Evolutionary conservation across 2,888 invertebrate genomes (phyloP), one percentile per base, ranked within the genome.

Genomic region (Drosophila parthenogenetica): DNA sequence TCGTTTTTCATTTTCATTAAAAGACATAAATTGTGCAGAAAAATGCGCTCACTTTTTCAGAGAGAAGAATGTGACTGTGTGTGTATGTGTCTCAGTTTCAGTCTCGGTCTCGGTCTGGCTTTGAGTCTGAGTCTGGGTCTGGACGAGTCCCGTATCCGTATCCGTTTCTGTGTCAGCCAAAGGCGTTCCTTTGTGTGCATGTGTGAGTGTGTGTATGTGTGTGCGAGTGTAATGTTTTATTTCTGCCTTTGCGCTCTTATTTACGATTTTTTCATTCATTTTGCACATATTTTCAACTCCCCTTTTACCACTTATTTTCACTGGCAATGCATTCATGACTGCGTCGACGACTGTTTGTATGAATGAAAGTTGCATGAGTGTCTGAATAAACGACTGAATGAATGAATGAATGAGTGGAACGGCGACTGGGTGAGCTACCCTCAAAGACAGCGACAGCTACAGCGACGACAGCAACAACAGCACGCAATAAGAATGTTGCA

Each of bases 21-120:
- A 87, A 89, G 84, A 84, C 87, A 84, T 89, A 89, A 84, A 84
- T 84, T 89, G 89, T 87, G 87, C 87, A 89, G 89, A 84, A 89
- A 87, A 84, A 83, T 87, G 78, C 71, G 66, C 51, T 58, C 68
- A 58, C 48, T 53, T 43, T 64, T 35, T 42, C 54, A 46, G 37
- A 54, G 73, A 48, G 62, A 55, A 57, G 46, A 42, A 64, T 79
- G 80, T 22, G 48, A 16, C 14, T 40, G 40, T 14, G 40, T 77
- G 69, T 16, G 46, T 57, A 46, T 60, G 51, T 53, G 49, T 46
- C 42, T 32, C 35, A 35, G 49, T 49, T 43, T 49, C 51, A 22
- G 64, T 46, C 61, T 73, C 49, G 13, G 48, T 49, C 60, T 72
- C 53, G 10, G 50, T 68, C 64, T 79, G 73, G 63, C 35, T 39